phyloP scores from a whole-genome alignment of 2,888 invertebrate species.

The Athalia circularis region DNA sequence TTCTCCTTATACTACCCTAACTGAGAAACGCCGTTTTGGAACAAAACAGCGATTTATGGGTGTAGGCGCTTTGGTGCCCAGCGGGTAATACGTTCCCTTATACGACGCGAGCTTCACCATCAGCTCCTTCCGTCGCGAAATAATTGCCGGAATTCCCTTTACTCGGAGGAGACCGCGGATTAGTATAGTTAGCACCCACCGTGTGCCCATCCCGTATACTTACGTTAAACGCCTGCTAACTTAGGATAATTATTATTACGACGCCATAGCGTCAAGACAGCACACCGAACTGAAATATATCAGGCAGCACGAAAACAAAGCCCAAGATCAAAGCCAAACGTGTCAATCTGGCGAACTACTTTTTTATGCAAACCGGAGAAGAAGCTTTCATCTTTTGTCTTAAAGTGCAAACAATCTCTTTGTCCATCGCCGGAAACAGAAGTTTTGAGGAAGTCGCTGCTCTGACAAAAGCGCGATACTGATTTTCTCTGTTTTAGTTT shows the following conservation, averaged over 20 bases:
- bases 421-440: too few species aligned
- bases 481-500: too few species aligned
- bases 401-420: too few species aligned
- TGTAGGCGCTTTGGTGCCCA: slow-evolving; percentile 15
- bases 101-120: not conserved
- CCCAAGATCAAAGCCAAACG: too few species aligned
- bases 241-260: not conserved
- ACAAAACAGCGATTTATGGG: slow-evolving; percentile 37
- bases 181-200: slow-evolving; percentile 12
- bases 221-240: not conserved
- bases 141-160: slow-evolving; percentile 26
- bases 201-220: not conserved
- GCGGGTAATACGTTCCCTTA: slow-evolving; percentile 8
- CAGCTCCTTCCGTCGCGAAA: slow-evolving; percentile 4
- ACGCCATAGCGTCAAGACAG: not conserved
- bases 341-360: too few species aligned
- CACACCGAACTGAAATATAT: too few species aligned
- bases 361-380: too few species aligned
- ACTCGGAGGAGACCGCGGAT: slow-evolving; percentile 13
- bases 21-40: slow-evolving; percentile 30
- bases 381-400: too few species aligned
- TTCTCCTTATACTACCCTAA: slow-evolving; percentile 18
- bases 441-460: too few species aligned
- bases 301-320: too few species aligned
- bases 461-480: too few species aligned